Conservation (phyloP, 2,888 invertebrate species). For the Melieria crassipennis region DNA sequence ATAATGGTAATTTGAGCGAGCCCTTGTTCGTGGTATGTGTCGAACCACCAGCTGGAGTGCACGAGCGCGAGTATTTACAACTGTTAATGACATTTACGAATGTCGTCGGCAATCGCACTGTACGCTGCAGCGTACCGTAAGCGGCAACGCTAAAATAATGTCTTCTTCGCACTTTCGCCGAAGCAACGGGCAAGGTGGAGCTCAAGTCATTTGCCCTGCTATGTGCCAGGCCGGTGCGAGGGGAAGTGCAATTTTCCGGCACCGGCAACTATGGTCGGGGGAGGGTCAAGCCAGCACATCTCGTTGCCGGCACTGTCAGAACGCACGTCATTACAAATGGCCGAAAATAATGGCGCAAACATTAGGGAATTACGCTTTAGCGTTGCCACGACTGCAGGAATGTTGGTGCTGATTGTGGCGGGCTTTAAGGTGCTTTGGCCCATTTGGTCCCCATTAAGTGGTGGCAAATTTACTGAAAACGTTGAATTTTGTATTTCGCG, state of each 20-base stretch:
- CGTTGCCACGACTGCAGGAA: background rate
- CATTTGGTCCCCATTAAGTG: background rate
- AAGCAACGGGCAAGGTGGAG: background rate
- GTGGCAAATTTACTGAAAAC: background rate
- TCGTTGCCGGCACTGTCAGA: slow-evolving; percentile 17
- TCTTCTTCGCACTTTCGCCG: background rate
- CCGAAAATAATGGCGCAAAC: slow-evolving; percentile 32
- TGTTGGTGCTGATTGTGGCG: background rate
- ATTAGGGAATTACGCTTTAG: slow-evolving; percentile 24
- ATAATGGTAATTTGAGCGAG: slow-evolving; percentile 48
- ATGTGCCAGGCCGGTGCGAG: background rate
- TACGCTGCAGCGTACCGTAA: background rate
- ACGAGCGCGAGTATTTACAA: slow-evolving; percentile 30
- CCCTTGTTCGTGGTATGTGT: background rate
- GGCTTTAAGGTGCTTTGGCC: slow-evolving; percentile 1
- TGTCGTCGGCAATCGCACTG: slow-evolving; percentile 43
- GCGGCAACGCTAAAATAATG: slow-evolving; percentile 26
- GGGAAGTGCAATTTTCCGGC: slow-evolving; percentile 24
- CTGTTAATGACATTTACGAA: slow-evolving; percentile 60
- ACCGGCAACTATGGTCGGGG: too few relatives aligned
- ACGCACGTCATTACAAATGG: slow-evolving; percentile 28
- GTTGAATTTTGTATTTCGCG: slow-evolving; percentile 4
- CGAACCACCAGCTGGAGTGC: background rate
- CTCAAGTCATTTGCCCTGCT: slow-evolving; percentile 6
- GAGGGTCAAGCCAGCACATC: background rate